A percentile compares a stretch with the other conserved stretches of the same genome.
These are phyloP conservation scores for Malthinus seriepunctatus DNA, from an alignment of 2,888 invertebrate species.

Conservation along the genomic window DNA sequence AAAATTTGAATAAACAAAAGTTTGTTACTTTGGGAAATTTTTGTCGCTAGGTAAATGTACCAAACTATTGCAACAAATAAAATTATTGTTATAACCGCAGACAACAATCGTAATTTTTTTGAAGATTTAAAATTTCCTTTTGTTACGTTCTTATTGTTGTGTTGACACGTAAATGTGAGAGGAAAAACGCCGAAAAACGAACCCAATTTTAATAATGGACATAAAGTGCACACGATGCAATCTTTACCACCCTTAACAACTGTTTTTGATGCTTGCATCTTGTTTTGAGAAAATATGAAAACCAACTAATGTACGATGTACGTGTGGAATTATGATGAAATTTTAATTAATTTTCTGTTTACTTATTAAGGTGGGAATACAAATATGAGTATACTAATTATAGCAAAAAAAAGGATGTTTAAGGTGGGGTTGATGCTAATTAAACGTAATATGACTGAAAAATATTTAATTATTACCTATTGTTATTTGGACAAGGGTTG, in stretches of 20 bases:
- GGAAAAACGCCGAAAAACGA: slow-evolving; percentile 15
- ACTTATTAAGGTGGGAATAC: too few species aligned
- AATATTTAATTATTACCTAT: too few species aligned
- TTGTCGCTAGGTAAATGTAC: slow-evolving; percentile 8
- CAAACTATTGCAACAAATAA: slow-evolving; percentile 13
- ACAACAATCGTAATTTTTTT: not conserved
- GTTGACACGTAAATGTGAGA: slow-evolving; percentile 16
- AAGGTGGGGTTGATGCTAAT: too few species aligned
- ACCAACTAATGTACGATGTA: too few species aligned
- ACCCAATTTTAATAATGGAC: slow-evolving; percentile 11
- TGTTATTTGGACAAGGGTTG: too few species aligned
- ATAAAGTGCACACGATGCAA: slow-evolving; percentile 20
- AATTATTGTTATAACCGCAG: not conserved
- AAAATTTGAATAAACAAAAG: slow-evolving; percentile 16
- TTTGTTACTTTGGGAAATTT: not conserved
- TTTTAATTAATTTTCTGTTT: too few species aligned
- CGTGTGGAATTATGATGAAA: too few species aligned
- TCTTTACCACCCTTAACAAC: not conserved
- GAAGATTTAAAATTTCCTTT: not conserved
- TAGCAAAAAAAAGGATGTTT: too few species aligned
- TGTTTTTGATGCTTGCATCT: too few species aligned
- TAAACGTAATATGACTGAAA: too few species aligned
- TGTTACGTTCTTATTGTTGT: slow-evolving; percentile 7
- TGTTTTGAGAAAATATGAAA: too few species aligned
- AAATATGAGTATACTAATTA: too few species aligned